Evolutionary conservation across 2,797 vertebrate genomes (phyloP), one percentile per base, ranked within the genome.

Genomic region (Thaleichthys pacificus): DNA sequence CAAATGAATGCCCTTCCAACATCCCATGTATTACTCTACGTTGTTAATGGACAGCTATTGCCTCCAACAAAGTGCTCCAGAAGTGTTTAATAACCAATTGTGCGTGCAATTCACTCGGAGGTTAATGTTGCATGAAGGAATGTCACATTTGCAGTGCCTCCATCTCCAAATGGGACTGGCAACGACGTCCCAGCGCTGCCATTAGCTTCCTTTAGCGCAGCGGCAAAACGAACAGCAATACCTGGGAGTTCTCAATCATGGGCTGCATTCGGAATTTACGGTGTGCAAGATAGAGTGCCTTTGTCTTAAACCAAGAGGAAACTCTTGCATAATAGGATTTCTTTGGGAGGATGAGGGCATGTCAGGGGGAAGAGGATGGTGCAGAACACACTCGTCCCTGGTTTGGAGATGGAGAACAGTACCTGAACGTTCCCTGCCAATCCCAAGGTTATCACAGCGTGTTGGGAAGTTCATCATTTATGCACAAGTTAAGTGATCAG

Each of bases 51-150:
- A 90, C 86, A 88, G 87, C 86, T 88, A 89, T 89, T 87, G 88
- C 85, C 88, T 91, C 89, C 87, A 89, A 90, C 89, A 90, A 90
- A 90, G 87, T 91, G 89, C 87, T 89, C 87, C 89, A 91, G 89
- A 91, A 87, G 92, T 92, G 90, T 92, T 93, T 93, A 94, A 94
- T 93, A 93, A 91, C 92, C 91, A 94, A 93, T 93, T 93, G 92
- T 91, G 91, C 91, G 80, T 93, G 91, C 91, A 88, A 91, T 93
- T 93, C 92, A 92, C 91, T 85, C 78, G 19, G 84, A 86, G 87
- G 87, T 91, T 94, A 93, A 93, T 93, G 93, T 92, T 90, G 92
- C 93, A 91, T 94, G 93, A 93, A 93, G 91, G 92, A 93, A 92
- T 94, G 93, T 93, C 93, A 93, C 92, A 93, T 90, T 91, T 93